These are phyloP conservation scores for Eudemis profundana DNA, from an alignment of 2,888 invertebrate species.

Conservation along the genomic window DNA sequence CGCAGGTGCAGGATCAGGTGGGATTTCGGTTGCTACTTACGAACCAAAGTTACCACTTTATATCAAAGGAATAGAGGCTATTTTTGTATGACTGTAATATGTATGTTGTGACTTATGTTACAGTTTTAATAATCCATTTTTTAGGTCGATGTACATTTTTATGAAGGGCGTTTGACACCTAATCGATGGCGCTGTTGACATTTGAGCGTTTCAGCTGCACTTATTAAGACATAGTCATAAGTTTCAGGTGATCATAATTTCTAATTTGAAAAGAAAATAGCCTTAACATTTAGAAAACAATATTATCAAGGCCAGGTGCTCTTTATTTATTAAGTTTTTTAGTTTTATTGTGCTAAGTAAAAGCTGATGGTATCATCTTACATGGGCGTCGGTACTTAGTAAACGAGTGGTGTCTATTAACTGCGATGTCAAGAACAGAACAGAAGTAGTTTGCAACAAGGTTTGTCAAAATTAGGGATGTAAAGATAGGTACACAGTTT, in stretches of 20 bases:
- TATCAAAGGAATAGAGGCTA: background rate
- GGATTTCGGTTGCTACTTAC: constrained; percentile 67
- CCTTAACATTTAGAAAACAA: background rate
- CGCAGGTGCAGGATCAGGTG: constrained; percentile 58
- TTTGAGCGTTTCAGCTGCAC: constrained; percentile 18
- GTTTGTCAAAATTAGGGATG: too few species aligned
- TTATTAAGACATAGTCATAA: constrained; percentile 14
- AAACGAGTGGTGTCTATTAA: too few species aligned
- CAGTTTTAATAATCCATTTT: constrained; percentile 30
- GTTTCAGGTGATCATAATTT: background rate
- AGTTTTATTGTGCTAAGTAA: too few species aligned
- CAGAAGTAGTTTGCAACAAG: too few species aligned
- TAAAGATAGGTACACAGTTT: too few species aligned
- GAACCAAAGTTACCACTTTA: background rate
- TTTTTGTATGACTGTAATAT: background rate
- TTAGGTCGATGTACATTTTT: background rate
- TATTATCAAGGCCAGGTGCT: too few species aligned
- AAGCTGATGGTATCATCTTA: too few species aligned
- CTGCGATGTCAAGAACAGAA: too few species aligned
- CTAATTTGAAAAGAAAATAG: constrained; percentile 6
- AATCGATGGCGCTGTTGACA: constrained; percentile 16
- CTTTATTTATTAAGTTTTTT: too few species aligned
- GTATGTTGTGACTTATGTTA: constrained; percentile 35
- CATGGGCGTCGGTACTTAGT: too few species aligned
- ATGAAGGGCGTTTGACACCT: constrained; percentile 11